Percentiles rank a stretch among this genome's conserved stretches.
Evolutionary conservation across 2,113 vertebrate genomes (phyloP).

Genomic region (Tauraco erythrolophus): DNA sequence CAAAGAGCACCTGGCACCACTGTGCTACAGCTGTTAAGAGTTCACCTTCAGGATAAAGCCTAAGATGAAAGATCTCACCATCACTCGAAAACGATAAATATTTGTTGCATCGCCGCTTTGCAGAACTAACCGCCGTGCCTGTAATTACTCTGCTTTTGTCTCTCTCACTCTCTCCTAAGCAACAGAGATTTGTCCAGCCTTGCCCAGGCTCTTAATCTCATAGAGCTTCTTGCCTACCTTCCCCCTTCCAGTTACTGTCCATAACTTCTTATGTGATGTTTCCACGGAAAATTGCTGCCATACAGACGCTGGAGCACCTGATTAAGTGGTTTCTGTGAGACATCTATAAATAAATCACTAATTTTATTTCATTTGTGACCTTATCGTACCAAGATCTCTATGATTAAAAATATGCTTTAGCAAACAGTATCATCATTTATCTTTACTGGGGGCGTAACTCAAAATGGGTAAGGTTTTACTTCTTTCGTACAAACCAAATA

Average conservation of each 20-base stretch:
- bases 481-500: not conserved
- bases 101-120: not conserved
- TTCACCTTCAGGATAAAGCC: conserved; percentile 37
- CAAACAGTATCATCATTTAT: not conserved
- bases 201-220: not conserved
- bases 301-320: not conserved
- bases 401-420: not conserved
- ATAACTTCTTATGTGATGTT: not conserved
- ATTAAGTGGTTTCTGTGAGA: not conserved
- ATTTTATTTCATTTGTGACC: not conserved
- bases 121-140: not conserved
- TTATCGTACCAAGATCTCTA: not conserved
- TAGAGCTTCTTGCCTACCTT: not conserved
- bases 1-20: not conserved
- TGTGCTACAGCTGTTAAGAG: not conserved
- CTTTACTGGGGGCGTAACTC: not conserved
- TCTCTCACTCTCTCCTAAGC: not conserved
- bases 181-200: not conserved
- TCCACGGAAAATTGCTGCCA: not conserved
- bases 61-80: not conserved
- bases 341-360: not conserved
- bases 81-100: not conserved
- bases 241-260: not conserved
- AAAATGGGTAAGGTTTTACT: not conserved
- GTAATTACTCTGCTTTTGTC: not conserved